These are phyloP conservation scores for Leistus spinibarbis DNA, from an alignment of 2,888 invertebrate species.

Conservation along the genomic window DNA sequence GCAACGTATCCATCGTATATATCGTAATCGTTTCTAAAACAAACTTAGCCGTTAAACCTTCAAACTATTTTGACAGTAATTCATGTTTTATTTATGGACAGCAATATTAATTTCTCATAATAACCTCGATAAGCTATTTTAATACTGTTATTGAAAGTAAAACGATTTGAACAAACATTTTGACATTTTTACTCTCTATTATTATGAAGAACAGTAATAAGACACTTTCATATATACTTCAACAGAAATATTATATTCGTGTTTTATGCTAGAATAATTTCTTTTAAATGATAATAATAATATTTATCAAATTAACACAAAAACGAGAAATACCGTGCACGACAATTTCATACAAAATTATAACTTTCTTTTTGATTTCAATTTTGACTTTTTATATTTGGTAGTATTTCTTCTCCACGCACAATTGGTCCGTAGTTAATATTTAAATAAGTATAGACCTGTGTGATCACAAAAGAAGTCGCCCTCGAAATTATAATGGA, in stretches of 20 bases:
- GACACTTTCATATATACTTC: neutral
- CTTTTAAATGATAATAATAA: neutral
- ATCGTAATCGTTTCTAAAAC: too few relatives aligned
- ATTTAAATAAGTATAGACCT: neutral
- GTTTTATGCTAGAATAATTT: neutral
- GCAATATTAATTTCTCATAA: too few relatives aligned
- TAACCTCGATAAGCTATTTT: too few relatives aligned
- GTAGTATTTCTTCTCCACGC: neutral
- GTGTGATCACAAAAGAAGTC: too few relatives aligned
- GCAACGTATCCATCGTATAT: too few relatives aligned
- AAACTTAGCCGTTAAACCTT: too few relatives aligned
- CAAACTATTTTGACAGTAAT: too few relatives aligned
- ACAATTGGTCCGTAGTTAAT: too few relatives aligned
- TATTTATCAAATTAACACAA: neutral
- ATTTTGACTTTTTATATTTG: neutral
- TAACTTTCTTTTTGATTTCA: neutral
- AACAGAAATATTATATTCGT: neutral
- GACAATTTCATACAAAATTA: neutral
- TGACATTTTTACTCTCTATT: neutral
- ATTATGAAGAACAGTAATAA: neutral
- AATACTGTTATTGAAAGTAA: too few relatives aligned
- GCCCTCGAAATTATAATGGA: too few relatives aligned
- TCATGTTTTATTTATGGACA: too few relatives aligned
- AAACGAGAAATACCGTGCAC: neutral
- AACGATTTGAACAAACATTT: neutral